These are phyloP conservation scores for Hippoglossus hippoglossus DNA, from an alignment of 2,797 vertebrate species.

Conservation along the genomic window DNA sequence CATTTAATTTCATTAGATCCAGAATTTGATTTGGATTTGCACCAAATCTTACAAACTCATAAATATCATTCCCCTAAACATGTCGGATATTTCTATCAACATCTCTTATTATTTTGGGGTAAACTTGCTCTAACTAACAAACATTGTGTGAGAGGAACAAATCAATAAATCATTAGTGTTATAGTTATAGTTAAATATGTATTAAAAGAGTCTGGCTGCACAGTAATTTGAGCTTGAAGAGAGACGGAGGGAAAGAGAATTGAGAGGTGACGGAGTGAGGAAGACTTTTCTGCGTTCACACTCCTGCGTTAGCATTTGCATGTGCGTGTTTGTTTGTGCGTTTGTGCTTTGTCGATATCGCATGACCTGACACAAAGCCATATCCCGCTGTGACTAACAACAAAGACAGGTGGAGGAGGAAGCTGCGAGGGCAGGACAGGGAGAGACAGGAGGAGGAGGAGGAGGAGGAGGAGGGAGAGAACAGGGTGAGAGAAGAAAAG, in stretches of 20 bases:
- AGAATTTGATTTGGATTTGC: too few relatives aligned
- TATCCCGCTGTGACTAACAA: conserved; percentile 43
- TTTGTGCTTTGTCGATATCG: conserved; percentile 45
- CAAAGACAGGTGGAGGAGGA: conserved; percentile 54
- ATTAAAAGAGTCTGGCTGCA: too few relatives aligned
- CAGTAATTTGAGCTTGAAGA: too few relatives aligned
- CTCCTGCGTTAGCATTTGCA: not conserved
- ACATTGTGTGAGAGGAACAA: not conserved
- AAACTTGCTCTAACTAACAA: too few relatives aligned
- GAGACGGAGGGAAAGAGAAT: not conserved
- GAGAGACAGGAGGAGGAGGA: not conserved
- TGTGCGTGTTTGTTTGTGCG: not conserved
- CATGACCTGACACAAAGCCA: conserved; percentile 54
- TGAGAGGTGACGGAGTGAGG: not conserved
- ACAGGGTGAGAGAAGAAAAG: not conserved
- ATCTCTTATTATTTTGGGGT: too few relatives aligned
- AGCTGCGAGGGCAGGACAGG: conserved; percentile 18
- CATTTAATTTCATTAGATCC: too few relatives aligned
- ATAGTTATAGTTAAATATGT: too few relatives aligned
- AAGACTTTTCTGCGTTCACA: conserved; percentile 15
- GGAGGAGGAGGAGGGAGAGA: not conserved
- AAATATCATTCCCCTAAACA: too few relatives aligned
- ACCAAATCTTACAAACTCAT: too few relatives aligned
- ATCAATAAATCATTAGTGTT: not conserved
- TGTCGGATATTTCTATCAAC: too few relatives aligned